These are phyloP conservation scores for Cerastoderma edule DNA, from an alignment of 2,888 invertebrate species.

Conservation along the genomic window DNA sequence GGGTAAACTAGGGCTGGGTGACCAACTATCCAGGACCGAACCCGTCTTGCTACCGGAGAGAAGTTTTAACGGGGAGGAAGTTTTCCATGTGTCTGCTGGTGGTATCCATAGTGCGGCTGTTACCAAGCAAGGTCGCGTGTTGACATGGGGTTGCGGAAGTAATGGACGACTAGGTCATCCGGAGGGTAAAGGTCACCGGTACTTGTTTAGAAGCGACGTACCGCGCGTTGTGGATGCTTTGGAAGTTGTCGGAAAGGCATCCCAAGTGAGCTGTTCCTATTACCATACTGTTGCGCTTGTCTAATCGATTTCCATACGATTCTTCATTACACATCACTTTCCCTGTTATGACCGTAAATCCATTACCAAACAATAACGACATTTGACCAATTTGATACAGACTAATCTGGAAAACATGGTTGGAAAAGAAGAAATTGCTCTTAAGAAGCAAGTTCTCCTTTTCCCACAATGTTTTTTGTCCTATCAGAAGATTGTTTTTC, in stretches of 20 bases:
- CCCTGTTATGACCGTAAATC: too few relatives aligned
- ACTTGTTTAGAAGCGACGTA: conserved; percentile 69
- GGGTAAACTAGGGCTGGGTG: conserved; percentile 72
- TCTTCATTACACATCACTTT: too few relatives aligned
- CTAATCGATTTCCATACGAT: too few relatives aligned
- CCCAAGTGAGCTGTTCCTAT: not conserved
- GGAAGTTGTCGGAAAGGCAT: conserved; percentile 27
- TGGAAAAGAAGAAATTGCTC: too few relatives aligned
- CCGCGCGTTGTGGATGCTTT: conserved; percentile 67
- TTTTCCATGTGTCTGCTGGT: conserved; percentile 65
- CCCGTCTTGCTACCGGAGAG: conserved; percentile 57
- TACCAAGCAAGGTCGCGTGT: conserved; percentile 64
- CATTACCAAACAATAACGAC: too few relatives aligned
- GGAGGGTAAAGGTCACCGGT: conserved; percentile 74
- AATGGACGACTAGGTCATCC: conserved; percentile 73
- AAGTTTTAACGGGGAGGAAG: conserved; percentile 60
- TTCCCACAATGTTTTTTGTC: too few relatives aligned
- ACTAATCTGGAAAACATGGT: too few relatives aligned
- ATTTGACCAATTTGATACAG: too few relatives aligned
- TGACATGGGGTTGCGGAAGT: conserved; percentile 76
- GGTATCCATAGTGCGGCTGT: conserved; percentile 74
- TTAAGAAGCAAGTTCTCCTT: too few relatives aligned
- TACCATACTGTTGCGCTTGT: not conserved
- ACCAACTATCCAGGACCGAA: conserved; percentile 49
- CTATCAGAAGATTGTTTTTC: too few relatives aligned